Evolutionary conservation across 1,140 invertebrate genomes (phyloP).

Genomic region (Trichonephila clavipes): DNA sequence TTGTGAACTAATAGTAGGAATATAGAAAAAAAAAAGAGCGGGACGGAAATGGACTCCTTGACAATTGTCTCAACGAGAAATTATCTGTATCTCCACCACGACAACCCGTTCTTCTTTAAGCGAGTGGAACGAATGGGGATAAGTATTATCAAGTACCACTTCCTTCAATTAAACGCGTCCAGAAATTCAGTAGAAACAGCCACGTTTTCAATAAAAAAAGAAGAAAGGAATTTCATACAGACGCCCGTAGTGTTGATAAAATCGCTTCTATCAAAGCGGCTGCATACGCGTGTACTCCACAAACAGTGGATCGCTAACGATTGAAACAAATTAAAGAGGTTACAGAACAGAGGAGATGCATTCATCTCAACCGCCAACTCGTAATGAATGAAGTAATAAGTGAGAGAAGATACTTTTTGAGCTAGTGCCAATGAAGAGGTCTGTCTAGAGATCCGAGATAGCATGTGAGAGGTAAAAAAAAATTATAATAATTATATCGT

Average conservation of each 20-base stretch:
- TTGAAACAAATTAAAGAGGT: not conserved
- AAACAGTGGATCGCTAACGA: not conserved
- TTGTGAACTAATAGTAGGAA: no score
- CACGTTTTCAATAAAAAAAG: not conserved
- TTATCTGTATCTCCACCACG: not conserved
- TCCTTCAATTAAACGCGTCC: not conserved
- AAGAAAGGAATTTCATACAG: not conserved
- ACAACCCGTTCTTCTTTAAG: not conserved
- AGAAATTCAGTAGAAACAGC: not conserved
- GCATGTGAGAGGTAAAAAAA: not conserved
- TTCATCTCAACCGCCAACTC: not conserved
- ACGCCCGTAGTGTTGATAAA: not conserved
- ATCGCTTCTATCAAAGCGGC: not conserved
- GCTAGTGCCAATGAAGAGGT: not conserved
- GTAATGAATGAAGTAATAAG: conserved; percentile 3
- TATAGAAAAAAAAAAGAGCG: not conserved
- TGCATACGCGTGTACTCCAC: not conserved
- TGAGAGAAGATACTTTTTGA: not conserved
- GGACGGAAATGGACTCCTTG: not conserved
- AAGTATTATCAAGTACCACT: not conserved
- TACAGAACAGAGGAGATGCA: not conserved
- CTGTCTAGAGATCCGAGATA: not conserved
- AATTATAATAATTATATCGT: not conserved
- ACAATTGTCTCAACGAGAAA: not conserved
- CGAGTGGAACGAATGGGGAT: not conserved